Evolutionary conservation across 2,113 vertebrate species (phyloP), one percentile per base, ranked within the genome.

Genomic region (Clupea harengus): DNA sequence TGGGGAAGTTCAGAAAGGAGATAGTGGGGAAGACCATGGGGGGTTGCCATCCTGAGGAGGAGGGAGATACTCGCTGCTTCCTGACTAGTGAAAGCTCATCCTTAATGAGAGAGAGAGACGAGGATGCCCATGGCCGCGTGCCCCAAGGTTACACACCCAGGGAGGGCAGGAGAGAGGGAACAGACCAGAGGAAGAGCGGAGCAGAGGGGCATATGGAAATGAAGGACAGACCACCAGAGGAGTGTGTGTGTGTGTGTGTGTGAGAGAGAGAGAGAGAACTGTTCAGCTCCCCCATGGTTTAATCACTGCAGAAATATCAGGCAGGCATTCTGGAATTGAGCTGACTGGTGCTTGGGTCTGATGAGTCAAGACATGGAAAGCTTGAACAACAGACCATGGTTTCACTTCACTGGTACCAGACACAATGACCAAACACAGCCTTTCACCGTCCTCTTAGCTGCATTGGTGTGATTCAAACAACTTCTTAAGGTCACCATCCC

Each of bases 21-120:
- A 82, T 39, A 15, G 44, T 45, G 44, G n/a, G n/a, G 64, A 67
- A 67, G 64, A 25, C n/a, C 25, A 67, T 78, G 72, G 72, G 72
- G 32, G 10, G 17, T 44, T 78, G 10, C 64, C 64, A 72, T 7
- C 64, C 44, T 25, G 44, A 17, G 49, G 82, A 82, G 1, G 49
- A 20, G 20, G 49, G 13, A 57, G 82, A 3, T 18, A 67, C 45
- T 81, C 25, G 72, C 64, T 84, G 57, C 78, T 44, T 81, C 67
- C 39, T 45, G n/a, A 45, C 52, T 81, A 82, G 85, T 81, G 81
- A 86, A 80, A 88, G 72, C 83, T 75, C 45, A 81, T 15, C 72
- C n/a, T 45, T 87, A 87, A 87, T 85, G 60, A 87, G 80, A 85
- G 81, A 60, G 17, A 49, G 25, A 85, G 15, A 50, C 57, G 28